Percentiles rank a stretch among this genome's conserved stretches.
These are phyloP conservation scores for Serranus cabrilla DNA, from an alignment of 2,797 vertebrate genomes.

Conservation along the genomic window DNA sequence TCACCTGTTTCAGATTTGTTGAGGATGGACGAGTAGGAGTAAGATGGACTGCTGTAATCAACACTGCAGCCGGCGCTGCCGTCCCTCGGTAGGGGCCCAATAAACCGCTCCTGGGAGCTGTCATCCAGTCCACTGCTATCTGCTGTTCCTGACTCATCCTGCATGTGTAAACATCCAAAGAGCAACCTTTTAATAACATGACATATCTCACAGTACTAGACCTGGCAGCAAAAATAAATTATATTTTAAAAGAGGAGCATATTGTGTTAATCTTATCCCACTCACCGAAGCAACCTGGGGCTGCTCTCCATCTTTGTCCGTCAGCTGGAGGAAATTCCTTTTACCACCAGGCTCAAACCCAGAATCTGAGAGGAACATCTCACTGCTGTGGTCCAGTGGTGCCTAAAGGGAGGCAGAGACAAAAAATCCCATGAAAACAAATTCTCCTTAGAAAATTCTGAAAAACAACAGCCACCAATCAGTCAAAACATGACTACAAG, in stretches of 20 bases:
- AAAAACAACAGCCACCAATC: conserved; percentile 17
- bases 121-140: conserved; percentile 91
- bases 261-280: conserved; percentile 27
- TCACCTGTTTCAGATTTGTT: conserved; percentile 98
- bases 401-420: conserved; percentile 72
- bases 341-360: conserved; percentile 96
- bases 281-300: conserved; percentile 92
- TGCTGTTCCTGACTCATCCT: conserved; percentile 92
- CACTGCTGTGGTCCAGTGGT: conserved; percentile 92
- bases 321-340: conserved; percentile 95
- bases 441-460: background rate
- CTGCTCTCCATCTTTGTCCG: conserved; percentile 97
- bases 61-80: conserved; percentile 90
- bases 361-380: conserved; percentile 92
- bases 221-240: background rate
- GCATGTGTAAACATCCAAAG: conserved; percentile 23
- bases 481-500: background rate
- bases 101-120: conserved; percentile 91
- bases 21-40: conserved; percentile 96
- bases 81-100: conserved; percentile 95
- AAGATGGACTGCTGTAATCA: conserved; percentile 96
- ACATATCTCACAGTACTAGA: background rate
- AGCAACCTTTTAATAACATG: background rate
- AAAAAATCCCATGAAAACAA: conserved; percentile 14
- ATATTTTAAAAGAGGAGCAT: background rate